Evolutionary conservation across 2,888 invertebrate genomes (phyloP), one percentile per base, ranked within the genome.

Genomic region (Euphydryas editha): DNA sequence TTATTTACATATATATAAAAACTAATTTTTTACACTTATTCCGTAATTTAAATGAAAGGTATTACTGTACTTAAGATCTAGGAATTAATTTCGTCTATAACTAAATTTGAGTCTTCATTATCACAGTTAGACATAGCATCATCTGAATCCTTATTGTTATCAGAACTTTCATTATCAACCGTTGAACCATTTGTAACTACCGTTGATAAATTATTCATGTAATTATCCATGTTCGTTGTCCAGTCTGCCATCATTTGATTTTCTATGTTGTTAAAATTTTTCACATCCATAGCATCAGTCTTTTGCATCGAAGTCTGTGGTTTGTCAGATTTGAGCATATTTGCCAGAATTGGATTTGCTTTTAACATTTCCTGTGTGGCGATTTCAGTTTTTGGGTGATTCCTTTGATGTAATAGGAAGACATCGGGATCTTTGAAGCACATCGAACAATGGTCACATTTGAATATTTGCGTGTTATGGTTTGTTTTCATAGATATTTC

Each of bases 371-470:
- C 83, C 1, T 84, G 13, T 70, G 2, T 67, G 15, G 72, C 72
- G 54, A 10, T 47, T 47, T 47, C 47, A 0, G 65, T 65, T 65
- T 72, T 63, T 36, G 73, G 76, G 55, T 92, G 92, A 0, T 77
- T 75, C 0, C 92, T 68, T 68, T 83, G 85, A 62, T 92, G 92
- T 3, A 92, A 61, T 0, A 85, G 56, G 18, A 84, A 89, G 0
- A 92, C 92, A 42, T 92, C 92, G 0, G 92, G 92, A 24, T 92
- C 92, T 75, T 92, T 92, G 61, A 92, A 92, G 64, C 88, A 91
- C 77, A 87, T 91, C 0, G 86, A 82, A 60, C 92, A 92, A 58
- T 88, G 84, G 1, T 78, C 74, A 20, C 92, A 91, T 73, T 85
- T 82, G 70, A 76, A 89, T 0, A 88, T 72, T 42, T 65, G 60